Percentiles rank a stretch among this genome's conserved stretches.
Conservation (phyloP, 2,113 vertebrate species). For the Anhinga anhinga region DNA sequence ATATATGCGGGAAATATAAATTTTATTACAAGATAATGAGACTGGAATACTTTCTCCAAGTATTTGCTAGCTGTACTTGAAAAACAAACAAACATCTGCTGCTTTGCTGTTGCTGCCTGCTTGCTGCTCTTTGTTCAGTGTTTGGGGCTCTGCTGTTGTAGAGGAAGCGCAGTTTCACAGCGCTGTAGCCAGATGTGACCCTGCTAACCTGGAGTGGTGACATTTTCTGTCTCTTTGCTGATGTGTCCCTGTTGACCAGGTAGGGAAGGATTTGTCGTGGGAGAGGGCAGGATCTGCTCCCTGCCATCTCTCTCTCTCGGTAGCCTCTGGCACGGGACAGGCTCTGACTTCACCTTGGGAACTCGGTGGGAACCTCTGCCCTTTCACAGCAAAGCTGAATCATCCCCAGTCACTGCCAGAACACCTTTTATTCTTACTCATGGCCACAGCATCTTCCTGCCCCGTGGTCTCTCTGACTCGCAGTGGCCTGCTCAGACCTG, state of each 20-base stretch:
- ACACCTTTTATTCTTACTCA: not conserved
- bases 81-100: not conserved
- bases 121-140: not conserved
- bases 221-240: not conserved
- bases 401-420: not conserved
- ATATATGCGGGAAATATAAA: not conserved
- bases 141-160: not conserved
- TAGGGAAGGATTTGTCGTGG: not conserved
- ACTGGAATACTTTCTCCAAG: not conserved
- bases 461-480: not conserved
- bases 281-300: not conserved
- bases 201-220: not conserved
- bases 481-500: not conserved
- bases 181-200: fast-evolving
- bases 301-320: not conserved
- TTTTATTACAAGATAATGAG: not conserved
- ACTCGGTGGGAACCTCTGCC: not conserved
- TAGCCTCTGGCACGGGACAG: not conserved
- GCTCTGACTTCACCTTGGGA: not conserved
- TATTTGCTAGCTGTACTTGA: not conserved
- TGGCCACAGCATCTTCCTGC: not conserved
- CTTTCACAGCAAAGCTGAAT: not conserved
- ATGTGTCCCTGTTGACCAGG: not conserved
- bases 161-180: not conserved
- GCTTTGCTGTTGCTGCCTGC: not conserved